Percentiles rank a stretch among this genome's conserved stretches.
These are phyloP conservation scores for Hesperophylax magnus DNA, from an alignment of 1,140 invertebrate genomes.

Conservation along the genomic window DNA sequence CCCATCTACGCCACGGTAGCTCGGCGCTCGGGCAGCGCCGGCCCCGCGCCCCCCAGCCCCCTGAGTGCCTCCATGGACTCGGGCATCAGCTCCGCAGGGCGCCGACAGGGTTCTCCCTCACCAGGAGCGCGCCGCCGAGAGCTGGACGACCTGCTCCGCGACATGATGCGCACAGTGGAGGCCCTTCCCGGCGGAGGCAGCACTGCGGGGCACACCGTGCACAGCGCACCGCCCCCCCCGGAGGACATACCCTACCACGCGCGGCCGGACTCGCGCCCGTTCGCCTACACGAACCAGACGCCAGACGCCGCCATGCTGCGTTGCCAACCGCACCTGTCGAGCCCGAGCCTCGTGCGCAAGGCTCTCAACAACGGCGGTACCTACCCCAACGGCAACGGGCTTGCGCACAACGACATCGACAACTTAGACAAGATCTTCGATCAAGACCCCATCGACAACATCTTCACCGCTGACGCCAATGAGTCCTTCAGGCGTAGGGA, in stretches of 20 bases:
- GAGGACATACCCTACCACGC: slow-evolving; percentile 86
- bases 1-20: slow-evolving; percentile 89
- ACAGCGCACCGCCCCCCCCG: slow-evolving; percentile 37
- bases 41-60: slow-evolving; percentile 70
- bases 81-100: slow-evolving; percentile 82
- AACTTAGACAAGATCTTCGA: slow-evolving; percentile 65
- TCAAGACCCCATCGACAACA: slow-evolving; percentile 65
- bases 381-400: slow-evolving; percentile 58
- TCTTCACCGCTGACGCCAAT: slow-evolving; percentile 52
- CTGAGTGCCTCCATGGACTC: slow-evolving; percentile 89
- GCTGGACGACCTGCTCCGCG: slow-evolving; percentile 82
- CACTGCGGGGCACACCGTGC: not conserved
- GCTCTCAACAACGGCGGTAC: slow-evolving; percentile 62
- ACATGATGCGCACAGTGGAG: slow-evolving; percentile 87
- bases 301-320: slow-evolving; percentile 73
- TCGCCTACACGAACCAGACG: slow-evolving; percentile 79
- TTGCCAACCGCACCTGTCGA: slow-evolving; percentile 76
- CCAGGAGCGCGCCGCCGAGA: slow-evolving; percentile 72
- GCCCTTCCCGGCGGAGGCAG: slow-evolving; percentile 71
- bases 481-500: slow-evolving; percentile 49
- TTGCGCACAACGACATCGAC: slow-evolving; percentile 49
- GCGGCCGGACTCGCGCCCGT: slow-evolving; percentile 83
- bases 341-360: slow-evolving; percentile 81
- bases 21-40: slow-evolving; percentile 55
- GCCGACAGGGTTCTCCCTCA: slow-evolving; percentile 67